These are phyloP conservation scores for Troides helena DNA, from an alignment of 2,888 invertebrate species.

Conservation along the genomic window DNA sequence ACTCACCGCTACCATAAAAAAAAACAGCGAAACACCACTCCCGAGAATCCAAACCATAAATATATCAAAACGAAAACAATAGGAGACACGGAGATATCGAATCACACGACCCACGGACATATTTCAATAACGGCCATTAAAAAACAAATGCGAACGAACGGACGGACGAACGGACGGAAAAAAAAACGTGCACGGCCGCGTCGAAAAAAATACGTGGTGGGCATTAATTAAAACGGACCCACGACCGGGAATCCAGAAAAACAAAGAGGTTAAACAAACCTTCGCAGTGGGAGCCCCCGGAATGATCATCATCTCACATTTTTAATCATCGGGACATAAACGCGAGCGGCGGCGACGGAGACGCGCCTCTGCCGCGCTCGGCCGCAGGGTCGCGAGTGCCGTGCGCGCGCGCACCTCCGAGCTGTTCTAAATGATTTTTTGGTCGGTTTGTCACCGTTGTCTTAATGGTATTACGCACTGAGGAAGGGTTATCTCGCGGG, in stretches of 20 bases:
- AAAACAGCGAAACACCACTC: constrained; percentile 54
- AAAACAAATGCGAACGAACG: constrained; percentile 32
- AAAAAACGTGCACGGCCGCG: constrained; percentile 63
- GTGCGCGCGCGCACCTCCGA: constrained; percentile 50
- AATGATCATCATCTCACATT: constrained; percentile 79
- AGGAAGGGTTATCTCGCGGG: constrained; percentile 75
- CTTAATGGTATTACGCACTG: constrained; percentile 80
- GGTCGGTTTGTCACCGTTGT: constrained; percentile 79
- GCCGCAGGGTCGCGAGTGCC: constrained; percentile 48
- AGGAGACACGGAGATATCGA: constrained; percentile 76
- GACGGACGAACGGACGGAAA: constrained; percentile 42
- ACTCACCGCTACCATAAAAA: constrained; percentile 57
- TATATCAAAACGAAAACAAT: constrained; percentile 80
- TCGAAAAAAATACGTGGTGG: constrained; percentile 79
- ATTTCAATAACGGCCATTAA: constrained; percentile 74
- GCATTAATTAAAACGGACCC: constrained; percentile 81
- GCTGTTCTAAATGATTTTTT: constrained; percentile 78
- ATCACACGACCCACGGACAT: constrained; percentile 74
- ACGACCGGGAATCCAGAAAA: constrained; percentile 76
- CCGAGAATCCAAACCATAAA: constrained; percentile 71
- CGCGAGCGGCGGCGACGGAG: constrained; percentile 47
- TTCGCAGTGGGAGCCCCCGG: constrained; percentile 77
- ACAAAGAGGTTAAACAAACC: constrained; percentile 78
- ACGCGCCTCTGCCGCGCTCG: constrained; percentile 47
- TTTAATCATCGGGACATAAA: constrained; percentile 75